A percentile compares a stretch with the other conserved stretches of the same genome.
These are phyloP conservation scores for Sebastes itinus DNA, from an alignment of 2,797 vertebrate species.

Conservation along the genomic window DNA sequence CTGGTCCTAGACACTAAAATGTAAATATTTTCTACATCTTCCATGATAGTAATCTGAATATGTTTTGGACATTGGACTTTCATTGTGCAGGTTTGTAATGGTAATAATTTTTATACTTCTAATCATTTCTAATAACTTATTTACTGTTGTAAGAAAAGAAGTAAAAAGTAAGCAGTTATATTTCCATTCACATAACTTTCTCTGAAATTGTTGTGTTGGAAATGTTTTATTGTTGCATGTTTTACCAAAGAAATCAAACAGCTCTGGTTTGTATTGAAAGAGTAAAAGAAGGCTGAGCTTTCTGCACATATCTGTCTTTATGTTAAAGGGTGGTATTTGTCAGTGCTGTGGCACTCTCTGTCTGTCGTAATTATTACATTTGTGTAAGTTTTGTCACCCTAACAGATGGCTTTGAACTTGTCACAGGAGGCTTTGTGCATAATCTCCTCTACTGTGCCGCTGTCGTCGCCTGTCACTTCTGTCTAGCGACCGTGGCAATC, in stretches of 20 bases:
- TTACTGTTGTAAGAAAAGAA: background rate
- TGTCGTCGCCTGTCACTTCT: constrained; percentile 50
- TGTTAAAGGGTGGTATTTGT: constrained; percentile 21
- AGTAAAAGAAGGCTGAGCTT: constrained; percentile 11
- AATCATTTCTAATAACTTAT: background rate
- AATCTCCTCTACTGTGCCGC: constrained; percentile 38
- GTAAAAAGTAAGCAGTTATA: no score
- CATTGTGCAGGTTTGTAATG: background rate
- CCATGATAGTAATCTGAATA: background rate
- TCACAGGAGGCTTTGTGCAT: constrained; percentile 41
- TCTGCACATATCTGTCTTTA: constrained; percentile 26
- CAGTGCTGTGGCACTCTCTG: background rate
- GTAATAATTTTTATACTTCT: background rate
- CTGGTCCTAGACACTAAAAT: background rate
- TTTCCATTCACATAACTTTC: background rate
- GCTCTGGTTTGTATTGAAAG: background rate
- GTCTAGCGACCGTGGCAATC: constrained; percentile 20
- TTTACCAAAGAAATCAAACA: constrained; percentile 4
- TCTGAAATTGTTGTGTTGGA: background rate
- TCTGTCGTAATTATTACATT: constrained; percentile 38
- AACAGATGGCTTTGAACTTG: constrained; percentile 57
- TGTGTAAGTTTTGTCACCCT: constrained; percentile 46
- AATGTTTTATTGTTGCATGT: background rate
- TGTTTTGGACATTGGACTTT: background rate
- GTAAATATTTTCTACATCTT: background rate